Conservation (phyloP, 2,888 invertebrate species). For the Caenorhabditis sulstoni region DNA sequence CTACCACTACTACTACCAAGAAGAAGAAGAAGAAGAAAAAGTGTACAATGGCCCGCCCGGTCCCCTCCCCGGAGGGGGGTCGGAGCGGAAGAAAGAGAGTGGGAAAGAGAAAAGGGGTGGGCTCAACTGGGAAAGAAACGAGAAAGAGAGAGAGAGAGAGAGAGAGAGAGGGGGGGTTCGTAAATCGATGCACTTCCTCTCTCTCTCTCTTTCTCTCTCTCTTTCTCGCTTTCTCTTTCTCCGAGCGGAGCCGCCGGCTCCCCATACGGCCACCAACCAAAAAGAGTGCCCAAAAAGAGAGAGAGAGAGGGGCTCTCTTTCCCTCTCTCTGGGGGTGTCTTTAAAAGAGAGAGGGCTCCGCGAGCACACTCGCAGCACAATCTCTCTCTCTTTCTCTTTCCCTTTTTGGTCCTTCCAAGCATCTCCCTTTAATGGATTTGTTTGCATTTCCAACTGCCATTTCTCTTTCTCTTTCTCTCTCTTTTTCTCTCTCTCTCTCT, state of each 20-base stretch:
- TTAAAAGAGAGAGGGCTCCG: too few relatives aligned
- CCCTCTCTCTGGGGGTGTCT: too few relatives aligned
- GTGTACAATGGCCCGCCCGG: neutral
- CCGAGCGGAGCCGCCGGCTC: too few relatives aligned
- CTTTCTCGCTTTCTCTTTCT: neutral
- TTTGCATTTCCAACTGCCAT: constrained; percentile 30
- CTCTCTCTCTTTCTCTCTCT: constrained; percentile 12
- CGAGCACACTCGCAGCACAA: too few relatives aligned
- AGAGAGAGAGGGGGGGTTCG: constrained; percentile 15
- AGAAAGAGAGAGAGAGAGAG: neutral
- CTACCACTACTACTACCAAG: neutral
- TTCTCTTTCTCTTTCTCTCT: neutral
- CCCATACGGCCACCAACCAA: neutral
- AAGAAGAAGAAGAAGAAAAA: neutral
- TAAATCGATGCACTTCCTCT: constrained; percentile 50
- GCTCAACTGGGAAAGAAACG: neutral
- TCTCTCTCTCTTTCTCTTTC: neutral
- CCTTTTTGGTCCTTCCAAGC: neutral
- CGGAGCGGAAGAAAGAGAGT: too few relatives aligned
- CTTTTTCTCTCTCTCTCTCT: neutral
- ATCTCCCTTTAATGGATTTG: constrained; percentile 46
- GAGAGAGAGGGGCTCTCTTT: too few relatives aligned
- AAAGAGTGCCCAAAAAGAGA: too few relatives aligned
- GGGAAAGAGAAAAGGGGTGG: neutral
- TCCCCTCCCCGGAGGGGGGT: too few relatives aligned